These are phyloP conservation scores for Caenorhabditis imperialis DNA, from an alignment of 2,888 invertebrate genomes.

Conservation along the genomic window DNA sequence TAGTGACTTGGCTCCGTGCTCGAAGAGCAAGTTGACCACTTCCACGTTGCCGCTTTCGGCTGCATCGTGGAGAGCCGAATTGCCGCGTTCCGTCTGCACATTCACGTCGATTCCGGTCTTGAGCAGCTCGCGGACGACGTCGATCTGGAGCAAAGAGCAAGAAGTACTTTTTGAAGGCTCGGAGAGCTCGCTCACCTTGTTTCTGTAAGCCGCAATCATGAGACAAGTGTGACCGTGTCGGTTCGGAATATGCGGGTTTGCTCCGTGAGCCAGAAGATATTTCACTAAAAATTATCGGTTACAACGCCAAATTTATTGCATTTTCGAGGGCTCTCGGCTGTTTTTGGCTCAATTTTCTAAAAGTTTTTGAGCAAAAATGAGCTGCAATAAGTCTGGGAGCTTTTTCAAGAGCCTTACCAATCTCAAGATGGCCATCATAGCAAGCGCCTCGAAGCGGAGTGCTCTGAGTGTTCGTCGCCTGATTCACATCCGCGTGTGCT, in stretches of 20 bases:
- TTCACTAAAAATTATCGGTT: conserved; percentile 81
- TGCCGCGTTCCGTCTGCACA: conserved; percentile 79
- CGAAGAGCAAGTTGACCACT: conserved; percentile 90
- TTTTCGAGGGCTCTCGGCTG: not conserved
- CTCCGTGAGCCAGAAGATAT: conserved; percentile 90
- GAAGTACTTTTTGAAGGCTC: not conserved
- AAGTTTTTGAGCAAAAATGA: not conserved
- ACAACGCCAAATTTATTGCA: not conserved
- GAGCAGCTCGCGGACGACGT: conserved; percentile 45
- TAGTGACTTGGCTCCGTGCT: conserved; percentile 91
- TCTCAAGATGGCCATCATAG: conserved; percentile 95
- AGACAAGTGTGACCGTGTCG: conserved; percentile 90
- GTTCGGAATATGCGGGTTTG: conserved; percentile 96
- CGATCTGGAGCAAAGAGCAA: conserved; percentile 64
- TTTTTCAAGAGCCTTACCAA: conserved; percentile 80
- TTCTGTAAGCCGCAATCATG: conserved; percentile 89
- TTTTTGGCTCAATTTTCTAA: not conserved
- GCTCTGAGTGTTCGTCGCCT: conserved; percentile 93
- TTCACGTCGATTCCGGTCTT: conserved; percentile 48
- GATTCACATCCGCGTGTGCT: conserved; percentile 92
- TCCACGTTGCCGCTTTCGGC: conserved; percentile 95
- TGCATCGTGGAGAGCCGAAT: conserved; percentile 97
- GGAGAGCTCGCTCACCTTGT: conserved; percentile 41
- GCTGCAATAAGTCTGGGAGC: not conserved
- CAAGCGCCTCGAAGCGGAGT: conserved; percentile 95